Evolutionary conservation across 2,113 vertebrate species (phyloP).

Genomic region (Sceloporus undulatus): DNA sequence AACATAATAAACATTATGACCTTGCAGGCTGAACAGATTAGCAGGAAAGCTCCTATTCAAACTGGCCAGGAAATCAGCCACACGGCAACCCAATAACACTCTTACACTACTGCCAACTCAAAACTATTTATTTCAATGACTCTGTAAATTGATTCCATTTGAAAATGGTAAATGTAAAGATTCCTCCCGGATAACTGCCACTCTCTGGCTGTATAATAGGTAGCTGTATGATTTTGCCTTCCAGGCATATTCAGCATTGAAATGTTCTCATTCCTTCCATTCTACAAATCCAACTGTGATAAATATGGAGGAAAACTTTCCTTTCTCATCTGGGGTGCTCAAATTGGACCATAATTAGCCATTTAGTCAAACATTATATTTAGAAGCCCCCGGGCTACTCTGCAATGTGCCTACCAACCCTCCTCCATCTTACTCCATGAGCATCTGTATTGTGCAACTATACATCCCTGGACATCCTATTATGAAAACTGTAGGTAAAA

Average conservation of each 20-base stretch:
- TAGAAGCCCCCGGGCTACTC: constrained; percentile 2
- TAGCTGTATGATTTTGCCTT: background rate
- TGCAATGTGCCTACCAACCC: constrained; percentile 26
- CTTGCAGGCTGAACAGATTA: background rate
- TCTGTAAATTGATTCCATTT: constrained; percentile 8
- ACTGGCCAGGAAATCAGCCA: background rate
- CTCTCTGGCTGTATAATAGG: background rate
- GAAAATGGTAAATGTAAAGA: constrained; percentile 29
- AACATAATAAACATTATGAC: background rate
- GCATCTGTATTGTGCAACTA: background rate
- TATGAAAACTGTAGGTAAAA: background rate
- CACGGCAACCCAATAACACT: background rate
- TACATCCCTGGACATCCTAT: background rate
- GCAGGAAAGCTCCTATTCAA: background rate
- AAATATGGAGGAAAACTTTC: background rate
- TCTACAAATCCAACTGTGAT: constrained; percentile 24
- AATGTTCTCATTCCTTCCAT: constrained; percentile 19
- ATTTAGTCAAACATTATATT: constrained; percentile 29
- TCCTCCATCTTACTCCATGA: constrained; percentile 8
- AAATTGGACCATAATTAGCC: constrained; percentile 18
- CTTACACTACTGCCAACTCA: background rate
- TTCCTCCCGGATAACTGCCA: background rate
- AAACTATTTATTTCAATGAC: constrained; percentile 10
- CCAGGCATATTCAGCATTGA: background rate
- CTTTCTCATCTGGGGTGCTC: constrained; percentile 9